Conservation (phyloP, 1,140 invertebrate genomes). For the Heliconius hermathena region DNA sequence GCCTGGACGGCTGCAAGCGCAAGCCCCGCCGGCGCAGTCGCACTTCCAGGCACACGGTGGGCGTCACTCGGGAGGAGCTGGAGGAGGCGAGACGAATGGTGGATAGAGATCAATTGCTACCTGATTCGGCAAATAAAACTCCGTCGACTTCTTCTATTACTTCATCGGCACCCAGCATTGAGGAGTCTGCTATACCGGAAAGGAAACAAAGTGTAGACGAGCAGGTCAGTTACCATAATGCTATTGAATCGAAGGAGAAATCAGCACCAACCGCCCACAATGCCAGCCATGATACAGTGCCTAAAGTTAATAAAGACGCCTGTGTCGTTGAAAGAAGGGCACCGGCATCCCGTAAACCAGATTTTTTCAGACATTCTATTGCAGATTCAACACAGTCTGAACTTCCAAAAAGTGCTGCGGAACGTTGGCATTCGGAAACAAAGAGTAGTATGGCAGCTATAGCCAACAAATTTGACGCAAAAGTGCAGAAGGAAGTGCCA, state of each 20-base stretch:
- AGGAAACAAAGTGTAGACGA: constrained; percentile 59
- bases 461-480: constrained; percentile 69
- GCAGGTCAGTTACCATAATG: constrained; percentile 61
- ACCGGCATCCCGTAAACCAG: constrained; percentile 51
- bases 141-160: constrained; percentile 39
- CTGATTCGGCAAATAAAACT: constrained; percentile 39
- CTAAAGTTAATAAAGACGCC: constrained; percentile 53
- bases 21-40: constrained; percentile 71
- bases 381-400: constrained; percentile 51
- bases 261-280: constrained; percentile 56
- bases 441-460: constrained; percentile 68
- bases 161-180: constrained; percentile 39
- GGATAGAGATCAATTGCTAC: constrained; percentile 83
- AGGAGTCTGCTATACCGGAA: constrained; percentile 57
- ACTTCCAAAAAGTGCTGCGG: constrained; percentile 40
- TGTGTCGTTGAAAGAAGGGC: constrained; percentile 56
- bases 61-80: constrained; percentile 90
- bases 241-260: constrained; percentile 59
- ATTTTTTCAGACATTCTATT: constrained; percentile 70
- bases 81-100: constrained; percentile 88
- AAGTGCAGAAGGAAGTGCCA: constrained; percentile 49
- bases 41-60: constrained; percentile 88
- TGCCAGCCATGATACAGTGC: constrained; percentile 57
- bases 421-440: constrained; percentile 57
- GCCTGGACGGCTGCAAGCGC: constrained; percentile 62